Evolutionary conservation across 2,113 vertebrate species (phyloP).

Genomic region (Columba livia): DNA sequence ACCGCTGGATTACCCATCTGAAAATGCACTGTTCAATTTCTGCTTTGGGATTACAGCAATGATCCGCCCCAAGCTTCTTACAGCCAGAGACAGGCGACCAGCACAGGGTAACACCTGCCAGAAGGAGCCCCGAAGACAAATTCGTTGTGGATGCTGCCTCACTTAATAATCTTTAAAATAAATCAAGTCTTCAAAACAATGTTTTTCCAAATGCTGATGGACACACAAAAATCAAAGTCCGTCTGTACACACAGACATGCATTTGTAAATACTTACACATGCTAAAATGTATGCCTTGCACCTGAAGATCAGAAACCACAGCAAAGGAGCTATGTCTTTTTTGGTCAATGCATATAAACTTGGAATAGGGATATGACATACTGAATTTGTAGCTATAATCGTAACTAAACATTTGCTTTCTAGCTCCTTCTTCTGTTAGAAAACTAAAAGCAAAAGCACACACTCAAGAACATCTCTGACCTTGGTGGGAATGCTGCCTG

Average conservation of each 20-base stretch:
- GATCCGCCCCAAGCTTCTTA: neutral
- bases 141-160: neutral
- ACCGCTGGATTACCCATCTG: neutral
- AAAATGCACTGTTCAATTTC: slow-evolving; percentile 25
- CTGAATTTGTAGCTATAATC: neutral
- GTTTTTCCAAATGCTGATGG: neutral
- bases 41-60: neutral
- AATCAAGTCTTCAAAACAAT: neutral
- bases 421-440: neutral
- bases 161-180: neutral
- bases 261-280: neutral
- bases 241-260: neutral
- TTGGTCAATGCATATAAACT: neutral
- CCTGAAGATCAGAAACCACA: neutral
- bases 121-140: neutral
- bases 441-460: neutral
- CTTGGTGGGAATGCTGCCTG: neutral
- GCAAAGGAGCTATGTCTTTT: neutral
- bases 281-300: neutral
- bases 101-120: neutral
- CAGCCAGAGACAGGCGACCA: rapidly evolving
- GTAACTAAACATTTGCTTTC: neutral
- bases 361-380: neutral
- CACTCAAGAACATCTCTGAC: neutral
- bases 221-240: neutral